Evolutionary conservation across 2,113 vertebrate species (phyloP).

Genomic region (Zingel zingel): DNA sequence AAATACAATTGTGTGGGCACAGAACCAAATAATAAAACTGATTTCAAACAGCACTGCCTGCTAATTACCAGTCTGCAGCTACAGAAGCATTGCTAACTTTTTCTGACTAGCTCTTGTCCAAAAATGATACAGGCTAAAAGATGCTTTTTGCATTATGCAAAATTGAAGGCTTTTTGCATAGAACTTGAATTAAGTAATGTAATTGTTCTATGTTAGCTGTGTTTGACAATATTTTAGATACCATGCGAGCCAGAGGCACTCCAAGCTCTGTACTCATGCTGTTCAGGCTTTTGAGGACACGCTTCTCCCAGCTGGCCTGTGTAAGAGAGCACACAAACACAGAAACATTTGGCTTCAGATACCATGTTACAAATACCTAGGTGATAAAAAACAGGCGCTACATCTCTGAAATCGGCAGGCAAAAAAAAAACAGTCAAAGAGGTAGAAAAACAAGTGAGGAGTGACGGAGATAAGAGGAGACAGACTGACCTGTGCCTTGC

Average conservation of each 20-base stretch:
- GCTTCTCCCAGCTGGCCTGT: conserved; percentile 96
- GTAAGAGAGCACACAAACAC: conserved; percentile 44
- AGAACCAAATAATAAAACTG: not conserved
- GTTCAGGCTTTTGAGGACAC: conserved; percentile 97
- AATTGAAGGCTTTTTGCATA: not conserved
- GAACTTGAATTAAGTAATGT: conserved; percentile 3
- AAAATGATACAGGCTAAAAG: not conserved
- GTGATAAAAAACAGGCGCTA: not conserved
- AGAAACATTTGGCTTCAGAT: conserved; percentile 8
- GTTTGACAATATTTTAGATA: conserved; percentile 63
- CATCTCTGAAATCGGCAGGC: not conserved
- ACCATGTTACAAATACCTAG: not conserved
- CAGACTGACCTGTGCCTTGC: conserved; percentile 93
- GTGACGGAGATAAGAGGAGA: conserved; percentile 62
- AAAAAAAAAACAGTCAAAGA: conserved; percentile 1
- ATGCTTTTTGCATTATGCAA: not conserved
- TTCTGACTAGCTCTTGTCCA: not conserved
- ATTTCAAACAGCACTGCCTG: conserved; percentile 18
- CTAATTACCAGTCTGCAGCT: not conserved
- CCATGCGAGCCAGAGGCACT: conserved; percentile 94
- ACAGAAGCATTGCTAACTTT: not conserved
- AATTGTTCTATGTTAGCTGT: not conserved
- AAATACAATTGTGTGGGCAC: not conserved
- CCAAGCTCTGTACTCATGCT: conserved; percentile 96
- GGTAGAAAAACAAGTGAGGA: conserved; percentile 6